Conservation (phyloP, 2,113 vertebrate genomes). For the Salvelinus alpinus region DNA sequence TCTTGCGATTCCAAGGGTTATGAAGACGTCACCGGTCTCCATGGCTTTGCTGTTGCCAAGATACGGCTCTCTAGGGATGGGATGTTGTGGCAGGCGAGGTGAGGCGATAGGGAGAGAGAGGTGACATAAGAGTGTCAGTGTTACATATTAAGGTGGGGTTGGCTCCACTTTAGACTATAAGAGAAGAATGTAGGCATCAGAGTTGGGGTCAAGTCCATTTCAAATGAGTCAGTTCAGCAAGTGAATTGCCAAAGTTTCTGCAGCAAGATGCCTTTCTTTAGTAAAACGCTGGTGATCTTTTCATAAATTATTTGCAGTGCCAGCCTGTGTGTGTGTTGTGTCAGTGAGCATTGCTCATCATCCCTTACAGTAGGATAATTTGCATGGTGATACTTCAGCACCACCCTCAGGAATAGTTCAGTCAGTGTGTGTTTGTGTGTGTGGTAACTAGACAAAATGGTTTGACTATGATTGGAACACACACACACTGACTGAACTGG, state of each 20-base stretch:
- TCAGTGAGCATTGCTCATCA: neutral
- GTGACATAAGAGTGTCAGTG: neutral
- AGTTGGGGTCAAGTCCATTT: too few species aligned
- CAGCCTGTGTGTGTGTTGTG: too few species aligned
- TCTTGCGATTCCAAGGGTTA: slow-evolving; percentile 48
- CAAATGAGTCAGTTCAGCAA: too few species aligned
- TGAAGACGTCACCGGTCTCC: slow-evolving; percentile 49
- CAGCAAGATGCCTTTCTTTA: too few species aligned
- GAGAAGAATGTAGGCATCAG: too few species aligned
- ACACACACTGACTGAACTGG: too few species aligned
- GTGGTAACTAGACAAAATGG: neutral
- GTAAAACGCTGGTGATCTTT: too few species aligned
- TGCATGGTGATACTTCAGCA: neutral
- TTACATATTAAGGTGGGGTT: too few species aligned
- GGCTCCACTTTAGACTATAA: too few species aligned
- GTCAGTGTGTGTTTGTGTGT: slow-evolving; percentile 7
- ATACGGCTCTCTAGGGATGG: slow-evolving; percentile 41
- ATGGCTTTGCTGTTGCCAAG: slow-evolving; percentile 70
- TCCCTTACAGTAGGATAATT: neutral
- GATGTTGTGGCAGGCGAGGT: neutral
- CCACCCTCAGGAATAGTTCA: neutral
- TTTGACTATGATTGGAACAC: too few species aligned
- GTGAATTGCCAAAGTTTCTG: too few species aligned
- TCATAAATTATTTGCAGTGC: too few species aligned
- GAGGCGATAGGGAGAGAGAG: neutral